Conservation (phyloP, 2,113 vertebrate species). For the Symphodus melops region DNA sequence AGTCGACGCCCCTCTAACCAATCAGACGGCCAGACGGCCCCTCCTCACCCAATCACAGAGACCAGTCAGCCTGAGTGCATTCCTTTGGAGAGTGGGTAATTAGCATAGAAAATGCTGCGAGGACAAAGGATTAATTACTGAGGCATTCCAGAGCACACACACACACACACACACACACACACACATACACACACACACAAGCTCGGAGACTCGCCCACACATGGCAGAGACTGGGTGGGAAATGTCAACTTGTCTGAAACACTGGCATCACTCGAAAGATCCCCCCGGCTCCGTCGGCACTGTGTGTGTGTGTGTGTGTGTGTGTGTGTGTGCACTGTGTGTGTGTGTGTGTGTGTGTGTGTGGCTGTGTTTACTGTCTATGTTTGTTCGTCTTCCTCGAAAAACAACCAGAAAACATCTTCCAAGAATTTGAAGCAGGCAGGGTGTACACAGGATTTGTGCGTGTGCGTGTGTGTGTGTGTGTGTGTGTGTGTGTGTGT, state of each 20-base stretch:
- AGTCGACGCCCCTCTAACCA: constrained; percentile 24
- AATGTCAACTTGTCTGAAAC: constrained; percentile 77
- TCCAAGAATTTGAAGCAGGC: constrained; percentile 50
- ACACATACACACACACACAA: background rate
- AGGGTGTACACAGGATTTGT: background rate
- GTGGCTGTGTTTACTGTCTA: constrained; percentile 20
- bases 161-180: constrained; percentile 6
- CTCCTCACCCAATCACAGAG: constrained; percentile 33
- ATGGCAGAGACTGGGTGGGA: constrained; percentile 53
- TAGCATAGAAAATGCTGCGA: constrained; percentile 57
- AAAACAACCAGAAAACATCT: constrained; percentile 37
- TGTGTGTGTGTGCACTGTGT: constrained; percentile 37
- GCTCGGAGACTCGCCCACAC: constrained; percentile 20
- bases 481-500: background rate
- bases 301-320: constrained; percentile 21
- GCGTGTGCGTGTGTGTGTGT: background rate
- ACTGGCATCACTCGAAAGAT: constrained; percentile 63
- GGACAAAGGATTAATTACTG: constrained; percentile 66
- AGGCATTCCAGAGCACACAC: constrained; percentile 36
- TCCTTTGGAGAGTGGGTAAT: constrained; percentile 62
- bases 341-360: constrained; percentile 40
- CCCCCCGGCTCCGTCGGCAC: constrained; percentile 53
- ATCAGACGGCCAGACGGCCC: constrained; percentile 1
- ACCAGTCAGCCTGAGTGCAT: constrained; percentile 40
- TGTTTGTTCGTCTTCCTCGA: constrained; percentile 26